Evolutionary conservation across 2,113 vertebrate species (phyloP), one percentile per base, ranked within the genome.

Genomic region (Noctilio leporinus): DNA sequence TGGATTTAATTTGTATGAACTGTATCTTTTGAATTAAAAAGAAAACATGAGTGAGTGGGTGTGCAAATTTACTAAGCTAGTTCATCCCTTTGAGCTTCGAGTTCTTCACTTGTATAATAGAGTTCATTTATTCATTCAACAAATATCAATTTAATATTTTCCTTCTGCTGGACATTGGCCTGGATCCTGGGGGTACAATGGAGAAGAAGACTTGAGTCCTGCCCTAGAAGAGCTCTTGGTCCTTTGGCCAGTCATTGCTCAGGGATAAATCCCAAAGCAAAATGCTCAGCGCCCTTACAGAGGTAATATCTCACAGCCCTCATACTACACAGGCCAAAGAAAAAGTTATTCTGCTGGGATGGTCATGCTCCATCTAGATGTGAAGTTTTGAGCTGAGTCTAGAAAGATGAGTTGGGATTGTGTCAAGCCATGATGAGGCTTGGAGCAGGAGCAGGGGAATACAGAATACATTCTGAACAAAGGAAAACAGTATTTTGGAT

Each of bases 1-100:
- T n/a, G 87, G 30, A 40, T 86, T 91, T 75, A 10, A 64, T 90
- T 85, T 53, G 4, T 16, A 35, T 19, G 30, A 62, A 85, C 55
- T n/a, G 12, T 67, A 35, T 57, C 93, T 93, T 22, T 89, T 55
- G 78, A 84, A 83, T 35, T 81, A 53, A 80, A 94, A 91, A 78
- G 43, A 75, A 83, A 81, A 80, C 47, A 51, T 20, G 67, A 64
- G 19, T 20, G 24, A 75, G 38, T 22, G 24, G 30, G 3, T 64
- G 4, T 76, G 22, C 22, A 90, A 8, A 9, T 77, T 81, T 26
- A 69, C 17, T 45, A 49, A 40, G 20, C 81, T 69, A 73, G 33
- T 57, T 30, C 12, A 55, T 73, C 45, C 72, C 11, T 28, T 57
- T 47, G 26, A 76, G 49, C 7, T 19, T 93, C 45, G n/a, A 43